These are phyloP conservation scores for Pemphredon lugubris DNA, from an alignment of 2,888 invertebrate genomes.

Conservation along the genomic window DNA sequence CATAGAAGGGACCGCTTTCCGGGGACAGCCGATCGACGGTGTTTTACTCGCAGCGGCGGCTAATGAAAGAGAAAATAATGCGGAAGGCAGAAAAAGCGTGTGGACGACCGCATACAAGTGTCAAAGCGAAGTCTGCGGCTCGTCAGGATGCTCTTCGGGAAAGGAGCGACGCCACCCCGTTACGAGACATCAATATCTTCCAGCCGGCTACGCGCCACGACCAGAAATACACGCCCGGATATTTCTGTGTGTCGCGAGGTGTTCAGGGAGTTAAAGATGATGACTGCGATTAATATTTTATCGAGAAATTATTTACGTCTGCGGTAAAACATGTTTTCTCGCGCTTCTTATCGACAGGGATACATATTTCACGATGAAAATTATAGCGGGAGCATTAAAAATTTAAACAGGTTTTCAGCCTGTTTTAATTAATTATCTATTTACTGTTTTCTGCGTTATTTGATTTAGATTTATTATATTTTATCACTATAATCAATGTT, in stretches of 20 bases:
- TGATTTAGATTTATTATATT: too few species aligned
- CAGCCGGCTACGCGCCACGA: conserved; percentile 52
- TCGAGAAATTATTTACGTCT: too few species aligned
- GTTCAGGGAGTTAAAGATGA: conserved; percentile 47
- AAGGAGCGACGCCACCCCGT: conserved; percentile 52
- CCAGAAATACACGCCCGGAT: conserved; percentile 58
- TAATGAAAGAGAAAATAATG: conserved; percentile 61
- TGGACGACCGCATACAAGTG: conserved; percentile 39
- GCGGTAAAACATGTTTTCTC: too few species aligned
- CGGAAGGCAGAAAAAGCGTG: conserved; percentile 34
- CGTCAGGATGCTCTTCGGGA: conserved; percentile 50
- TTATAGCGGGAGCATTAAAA: too few species aligned
- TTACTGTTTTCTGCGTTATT: too few species aligned
- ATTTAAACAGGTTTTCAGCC: too few species aligned
- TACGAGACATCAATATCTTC: conserved; percentile 61
- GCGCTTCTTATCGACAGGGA: too few species aligned
- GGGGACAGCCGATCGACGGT: conserved; percentile 8
- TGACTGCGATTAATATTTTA: too few species aligned
- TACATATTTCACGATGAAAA: too few species aligned
- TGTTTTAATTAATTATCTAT: too few species aligned
- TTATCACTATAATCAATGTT: too few species aligned
- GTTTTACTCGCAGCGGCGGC: conserved; percentile 21
- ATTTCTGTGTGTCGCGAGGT: conserved; percentile 56
- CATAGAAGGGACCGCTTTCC: not conserved
- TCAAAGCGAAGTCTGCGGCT: conserved; percentile 62